Conservation (phyloP, 2,797 vertebrate species). For the Paramormyrops hopkinsi region DNA sequence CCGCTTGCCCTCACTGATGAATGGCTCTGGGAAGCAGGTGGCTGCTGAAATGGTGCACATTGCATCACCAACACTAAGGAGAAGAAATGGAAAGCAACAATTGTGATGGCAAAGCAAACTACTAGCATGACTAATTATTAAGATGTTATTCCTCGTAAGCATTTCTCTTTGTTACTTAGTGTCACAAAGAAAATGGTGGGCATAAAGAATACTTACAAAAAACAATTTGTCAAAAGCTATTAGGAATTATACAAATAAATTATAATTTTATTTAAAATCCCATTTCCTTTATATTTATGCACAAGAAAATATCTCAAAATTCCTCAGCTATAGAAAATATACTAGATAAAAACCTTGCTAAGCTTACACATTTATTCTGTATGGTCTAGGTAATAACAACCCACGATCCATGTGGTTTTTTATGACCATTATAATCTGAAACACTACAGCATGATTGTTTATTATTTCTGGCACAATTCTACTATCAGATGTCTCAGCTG, state of each 20-base stretch:
- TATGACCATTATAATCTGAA: not conserved
- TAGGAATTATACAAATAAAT: not conserved
- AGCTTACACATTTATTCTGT: not conserved
- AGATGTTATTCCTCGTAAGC: not conserved
- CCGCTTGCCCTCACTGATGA: slow-evolving; percentile 85
- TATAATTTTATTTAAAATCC: not conserved
- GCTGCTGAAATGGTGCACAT: slow-evolving; percentile 89
- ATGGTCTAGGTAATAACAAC: not conserved
- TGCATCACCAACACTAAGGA: slow-evolving; percentile 83
- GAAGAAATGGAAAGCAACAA: not conserved
- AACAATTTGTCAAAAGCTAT: not conserved
- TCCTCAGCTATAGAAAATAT: not conserved
- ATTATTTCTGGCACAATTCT: not conserved
- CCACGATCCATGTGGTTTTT: not conserved
- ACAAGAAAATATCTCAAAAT: not conserved
- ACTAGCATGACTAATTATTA: not conserved
- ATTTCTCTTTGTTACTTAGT: not conserved
- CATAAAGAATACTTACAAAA: not conserved
- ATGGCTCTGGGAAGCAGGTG: slow-evolving; percentile 90
- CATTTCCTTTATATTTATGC: not conserved
- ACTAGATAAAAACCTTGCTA: not conserved
- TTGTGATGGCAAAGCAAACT: not conserved
- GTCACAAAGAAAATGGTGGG: not conserved
- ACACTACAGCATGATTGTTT: not conserved
- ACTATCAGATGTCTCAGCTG: not conserved